A percentile compares a stretch with the other conserved stretches of the same genome.
Evolutionary conservation across 2,113 vertebrate species (phyloP).

Genomic region (Tupaia tana): DNA sequence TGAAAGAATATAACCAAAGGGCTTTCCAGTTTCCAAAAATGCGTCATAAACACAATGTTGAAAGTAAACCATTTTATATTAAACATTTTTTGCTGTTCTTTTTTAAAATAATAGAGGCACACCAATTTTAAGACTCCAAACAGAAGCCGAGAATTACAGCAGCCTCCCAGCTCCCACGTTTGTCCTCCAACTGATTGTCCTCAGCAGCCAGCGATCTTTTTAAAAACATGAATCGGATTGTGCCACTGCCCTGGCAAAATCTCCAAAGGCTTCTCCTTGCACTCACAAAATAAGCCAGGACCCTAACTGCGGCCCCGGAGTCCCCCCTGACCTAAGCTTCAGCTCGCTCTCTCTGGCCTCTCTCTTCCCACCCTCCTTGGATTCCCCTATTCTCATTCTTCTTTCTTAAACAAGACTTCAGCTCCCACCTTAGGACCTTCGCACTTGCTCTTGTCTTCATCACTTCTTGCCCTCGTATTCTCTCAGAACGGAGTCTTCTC

Average conservation of each 20-base stretch:
- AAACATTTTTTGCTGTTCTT: background rate
- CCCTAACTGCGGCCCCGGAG: fast-evolving
- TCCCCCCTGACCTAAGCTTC: fast-evolving
- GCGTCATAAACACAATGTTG: background rate
- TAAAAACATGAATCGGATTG: background rate
- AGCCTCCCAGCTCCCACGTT: background rate
- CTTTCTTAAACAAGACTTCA: background rate
- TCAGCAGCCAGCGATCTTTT: background rate
- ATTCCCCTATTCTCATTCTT: background rate
- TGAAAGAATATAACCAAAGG: constrained; percentile 10
- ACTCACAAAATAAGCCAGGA: background rate
- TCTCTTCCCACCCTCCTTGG: background rate
- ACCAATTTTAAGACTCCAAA: background rate
- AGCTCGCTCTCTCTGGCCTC: background rate
- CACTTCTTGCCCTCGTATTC: background rate
- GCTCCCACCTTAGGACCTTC: background rate
- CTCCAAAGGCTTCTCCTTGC: background rate
- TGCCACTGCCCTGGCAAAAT: background rate
- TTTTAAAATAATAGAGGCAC: background rate
- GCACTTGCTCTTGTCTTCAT: background rate
- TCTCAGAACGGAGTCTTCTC: background rate
- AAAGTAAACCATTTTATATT: constrained; percentile 50
- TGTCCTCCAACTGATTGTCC: background rate
- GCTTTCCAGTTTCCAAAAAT: constrained; percentile 7
- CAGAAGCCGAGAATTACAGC: background rate